Base-by-base conservation (phyloP, 2,888 invertebrate genomes). In the Ctenicera cuprea region DNA sequence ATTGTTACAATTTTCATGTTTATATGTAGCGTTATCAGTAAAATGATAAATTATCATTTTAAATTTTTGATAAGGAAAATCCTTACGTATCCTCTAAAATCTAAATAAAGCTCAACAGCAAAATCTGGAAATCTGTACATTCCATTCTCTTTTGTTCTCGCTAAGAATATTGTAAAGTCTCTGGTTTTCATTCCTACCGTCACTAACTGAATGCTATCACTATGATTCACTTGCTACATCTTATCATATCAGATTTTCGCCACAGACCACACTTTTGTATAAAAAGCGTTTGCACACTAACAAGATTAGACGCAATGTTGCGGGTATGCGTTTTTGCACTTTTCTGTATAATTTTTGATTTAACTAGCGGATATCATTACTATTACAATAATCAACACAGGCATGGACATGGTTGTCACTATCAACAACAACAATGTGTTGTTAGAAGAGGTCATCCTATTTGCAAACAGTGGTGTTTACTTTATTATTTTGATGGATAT, bases 381-480 rank as follows among this genome's bases (percentile, higher is more conserved):
- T 52, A 22, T 22, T 11, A 22, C 12, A 22, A 11, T 9, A 52
- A 20, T 9, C n/a, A 12, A 11, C 45, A 50, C 22, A 7, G 14
- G 5, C 33, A 57, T 16, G 8, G 57, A 9, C 57, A 57, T 37
- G 1, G 16, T 3, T 26, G 26, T 26, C 16, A 57, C 14, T 4
- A 14, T 14, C 14, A 18, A 18, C 9, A 37, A 7, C 14, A 57
- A 33, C 12, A 30, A 18, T 57, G 57, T n/a, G 14, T 30, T 16
- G 16, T 8, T 33, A 52, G 14, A 30, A 33, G 41, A n/a, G 52
- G 70, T 14, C 70, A 62, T 11, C 63, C 70, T 12, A n/a, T 50
- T 16, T 70, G 70, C 16, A 38, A 50, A n/a, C 12, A 62, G 38
- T 70, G 70, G 70, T 70, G 70, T 18, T 12, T 50, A 5, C n/a